Evolutionary conservation across 2,888 invertebrate species (phyloP).

Genomic region (Metellina segmentata): DNA sequence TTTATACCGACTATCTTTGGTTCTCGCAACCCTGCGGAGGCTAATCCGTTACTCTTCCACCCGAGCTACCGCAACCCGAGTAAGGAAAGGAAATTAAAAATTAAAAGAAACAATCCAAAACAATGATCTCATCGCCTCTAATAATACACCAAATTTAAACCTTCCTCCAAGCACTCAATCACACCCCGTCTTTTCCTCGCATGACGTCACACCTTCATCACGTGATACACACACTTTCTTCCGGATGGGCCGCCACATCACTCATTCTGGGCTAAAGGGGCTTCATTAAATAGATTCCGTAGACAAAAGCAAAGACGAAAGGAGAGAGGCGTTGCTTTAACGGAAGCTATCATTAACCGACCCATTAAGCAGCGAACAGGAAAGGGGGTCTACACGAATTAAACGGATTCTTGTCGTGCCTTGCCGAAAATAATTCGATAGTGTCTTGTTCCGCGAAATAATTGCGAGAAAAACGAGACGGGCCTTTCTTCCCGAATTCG

Average conservation of each 20-base stretch:
- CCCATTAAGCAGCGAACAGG: background rate
- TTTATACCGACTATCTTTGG: too few relatives aligned
- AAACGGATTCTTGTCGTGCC: slow-evolving; percentile 18
- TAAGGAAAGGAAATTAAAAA: too few relatives aligned
- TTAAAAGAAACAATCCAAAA: too few relatives aligned
- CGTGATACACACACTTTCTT: slow-evolving; percentile 8
- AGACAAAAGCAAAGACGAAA: slow-evolving; percentile 12
- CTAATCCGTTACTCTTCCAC: too few relatives aligned
- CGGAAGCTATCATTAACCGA: slow-evolving; percentile 41
- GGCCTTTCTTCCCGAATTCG: background rate
- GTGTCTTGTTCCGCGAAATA: background rate
- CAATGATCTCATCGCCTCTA: too few relatives aligned
- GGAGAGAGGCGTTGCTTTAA: slow-evolving; percentile 33
- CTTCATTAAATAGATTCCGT: slow-evolving; percentile 36
- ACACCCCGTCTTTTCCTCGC: background rate
- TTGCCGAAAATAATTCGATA: slow-evolving; percentile 3
- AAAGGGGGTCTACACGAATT: background rate
- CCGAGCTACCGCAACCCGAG: too few relatives aligned
- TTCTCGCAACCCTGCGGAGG: too few relatives aligned
- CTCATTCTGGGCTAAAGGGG: slow-evolving; percentile 19
- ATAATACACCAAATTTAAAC: background rate
- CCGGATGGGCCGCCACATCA: background rate
- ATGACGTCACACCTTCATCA: background rate
- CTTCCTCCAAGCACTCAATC: background rate
- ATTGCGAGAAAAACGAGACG: background rate